Conservation (phyloP, 2,797 vertebrate species). For the Syngnathus rostellatus region DNA sequence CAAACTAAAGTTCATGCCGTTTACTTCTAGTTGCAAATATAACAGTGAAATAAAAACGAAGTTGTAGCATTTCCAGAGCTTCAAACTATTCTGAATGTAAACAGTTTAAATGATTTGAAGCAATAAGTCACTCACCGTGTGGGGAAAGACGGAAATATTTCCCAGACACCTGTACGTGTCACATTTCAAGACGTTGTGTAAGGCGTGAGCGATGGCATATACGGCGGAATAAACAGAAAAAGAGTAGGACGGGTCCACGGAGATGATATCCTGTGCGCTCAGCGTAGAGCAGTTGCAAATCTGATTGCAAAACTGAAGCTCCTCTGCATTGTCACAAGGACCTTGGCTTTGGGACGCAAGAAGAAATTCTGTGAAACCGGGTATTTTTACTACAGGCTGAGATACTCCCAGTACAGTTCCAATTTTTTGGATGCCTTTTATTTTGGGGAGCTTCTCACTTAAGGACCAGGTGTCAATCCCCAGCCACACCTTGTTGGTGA, state of each 20-base stretch:
- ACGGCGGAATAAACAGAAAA: constrained; percentile 70
- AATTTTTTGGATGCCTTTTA: constrained; percentile 56
- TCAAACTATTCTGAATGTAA: no score
- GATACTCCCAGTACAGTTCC: constrained; percentile 73
- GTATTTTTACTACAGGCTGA: constrained; percentile 37
- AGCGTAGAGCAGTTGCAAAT: constrained; percentile 52
- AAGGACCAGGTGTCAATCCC: constrained; percentile 72
- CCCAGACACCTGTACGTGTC: constrained; percentile 47
- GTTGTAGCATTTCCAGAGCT: no score
- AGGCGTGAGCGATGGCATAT: constrained; percentile 70
- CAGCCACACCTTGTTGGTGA: constrained; percentile 76
- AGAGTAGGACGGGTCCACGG: constrained; percentile 40
- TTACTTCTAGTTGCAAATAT: not conserved
- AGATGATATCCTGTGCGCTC: constrained; percentile 9
- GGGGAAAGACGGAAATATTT: constrained; percentile 56
- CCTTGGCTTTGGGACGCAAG: constrained; percentile 7
- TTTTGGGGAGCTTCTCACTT: constrained; percentile 40
- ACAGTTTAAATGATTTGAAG: not conserved
- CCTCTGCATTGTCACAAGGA: not conserved
- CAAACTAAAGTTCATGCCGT: not conserved
- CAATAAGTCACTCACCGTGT: constrained; percentile 65
- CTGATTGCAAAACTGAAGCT: constrained; percentile 49
- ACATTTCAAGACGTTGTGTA: constrained; percentile 73
- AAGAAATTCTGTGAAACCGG: constrained; percentile 64
- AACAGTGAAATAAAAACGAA: no score